Evolutionary conservation across 1,140 invertebrate species (phyloP).

Genomic region (Pseudomyrmex sp.): DNA sequence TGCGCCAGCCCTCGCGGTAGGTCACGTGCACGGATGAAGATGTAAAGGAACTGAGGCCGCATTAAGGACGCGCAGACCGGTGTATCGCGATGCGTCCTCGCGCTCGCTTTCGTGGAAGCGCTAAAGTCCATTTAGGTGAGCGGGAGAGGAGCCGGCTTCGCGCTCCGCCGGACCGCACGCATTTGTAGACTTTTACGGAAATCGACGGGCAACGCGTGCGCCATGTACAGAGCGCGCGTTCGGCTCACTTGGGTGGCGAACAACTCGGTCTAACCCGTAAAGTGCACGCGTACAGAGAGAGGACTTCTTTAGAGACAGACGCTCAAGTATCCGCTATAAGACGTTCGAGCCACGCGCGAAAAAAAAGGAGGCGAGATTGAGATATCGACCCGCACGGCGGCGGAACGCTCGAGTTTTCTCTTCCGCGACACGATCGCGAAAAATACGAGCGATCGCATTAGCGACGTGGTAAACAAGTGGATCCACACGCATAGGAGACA

Average conservation of each 20-base stretch:
- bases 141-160: constrained; percentile 33
- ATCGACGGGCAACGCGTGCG: constrained; percentile 33
- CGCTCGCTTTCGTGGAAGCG: constrained; percentile 56
- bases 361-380: constrained; percentile 32
- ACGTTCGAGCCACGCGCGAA: neutral
- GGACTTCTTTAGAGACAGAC: constrained; percentile 7
- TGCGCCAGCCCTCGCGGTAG: constrained; percentile 19
- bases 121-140: constrained; percentile 52
- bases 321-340: neutral
- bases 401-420: constrained; percentile 40
- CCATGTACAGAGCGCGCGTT: constrained; percentile 14
- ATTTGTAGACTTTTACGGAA: constrained; percentile 62
- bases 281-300: constrained; percentile 13
- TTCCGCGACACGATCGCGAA: constrained; percentile 26
- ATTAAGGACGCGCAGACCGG: constrained; percentile 20
- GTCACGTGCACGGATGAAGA: constrained; percentile 44
- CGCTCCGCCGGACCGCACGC: constrained; percentile 52
- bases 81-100: neutral
- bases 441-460: constrained; percentile 27
- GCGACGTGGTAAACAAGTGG: constrained; percentile 11
- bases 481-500: neutral
- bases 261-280: constrained; percentile 14
- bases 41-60: constrained; percentile 1
- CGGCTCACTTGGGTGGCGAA: constrained; percentile 26
- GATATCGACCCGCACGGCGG: constrained; percentile 37